These are phyloP conservation scores for Hydractinia symbiolongicarpus DNA, from an alignment of 30 jellyfish, hydroid and myxozoan species.

Conservation along the genomic window DNA sequence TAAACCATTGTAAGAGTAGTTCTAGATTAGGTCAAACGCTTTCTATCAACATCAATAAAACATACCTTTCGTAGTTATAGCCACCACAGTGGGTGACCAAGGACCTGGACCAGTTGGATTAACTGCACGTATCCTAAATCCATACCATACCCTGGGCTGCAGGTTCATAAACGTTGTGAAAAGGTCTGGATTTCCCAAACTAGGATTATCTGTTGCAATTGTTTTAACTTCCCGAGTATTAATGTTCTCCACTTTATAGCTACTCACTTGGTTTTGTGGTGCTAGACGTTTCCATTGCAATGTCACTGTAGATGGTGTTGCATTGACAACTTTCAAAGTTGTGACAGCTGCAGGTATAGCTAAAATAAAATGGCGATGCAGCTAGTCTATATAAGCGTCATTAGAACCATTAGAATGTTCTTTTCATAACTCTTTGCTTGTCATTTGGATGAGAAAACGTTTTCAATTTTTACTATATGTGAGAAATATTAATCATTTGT, in stretches of 20 bases:
- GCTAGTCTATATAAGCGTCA: too few relatives aligned
- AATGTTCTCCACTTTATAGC: background rate
- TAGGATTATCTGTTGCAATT: background rate
- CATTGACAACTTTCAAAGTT: background rate
- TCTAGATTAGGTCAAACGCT: background rate
- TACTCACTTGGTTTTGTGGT: too few relatives aligned
- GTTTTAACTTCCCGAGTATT: background rate
- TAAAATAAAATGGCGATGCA: background rate
- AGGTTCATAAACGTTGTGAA: background rate
- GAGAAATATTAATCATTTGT: too few relatives aligned
- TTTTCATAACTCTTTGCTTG: too few relatives aligned
- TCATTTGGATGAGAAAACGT: too few relatives aligned
- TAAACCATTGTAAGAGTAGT: too few relatives aligned
- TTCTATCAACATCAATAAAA: background rate
- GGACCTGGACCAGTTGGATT: conserved; percentile 25
- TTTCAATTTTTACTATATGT: too few relatives aligned
- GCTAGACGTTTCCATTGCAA: too few relatives aligned
- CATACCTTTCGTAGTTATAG: background rate
- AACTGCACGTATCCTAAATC: background rate
- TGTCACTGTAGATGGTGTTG: background rate
- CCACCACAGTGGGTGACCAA: background rate
- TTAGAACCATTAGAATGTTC: too few relatives aligned
- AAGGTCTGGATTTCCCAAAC: background rate
- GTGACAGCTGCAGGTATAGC: background rate
- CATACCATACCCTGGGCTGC: background rate